Conservation (phyloP, 2,113 vertebrate genomes). For the Oophaga pumilio region DNA sequence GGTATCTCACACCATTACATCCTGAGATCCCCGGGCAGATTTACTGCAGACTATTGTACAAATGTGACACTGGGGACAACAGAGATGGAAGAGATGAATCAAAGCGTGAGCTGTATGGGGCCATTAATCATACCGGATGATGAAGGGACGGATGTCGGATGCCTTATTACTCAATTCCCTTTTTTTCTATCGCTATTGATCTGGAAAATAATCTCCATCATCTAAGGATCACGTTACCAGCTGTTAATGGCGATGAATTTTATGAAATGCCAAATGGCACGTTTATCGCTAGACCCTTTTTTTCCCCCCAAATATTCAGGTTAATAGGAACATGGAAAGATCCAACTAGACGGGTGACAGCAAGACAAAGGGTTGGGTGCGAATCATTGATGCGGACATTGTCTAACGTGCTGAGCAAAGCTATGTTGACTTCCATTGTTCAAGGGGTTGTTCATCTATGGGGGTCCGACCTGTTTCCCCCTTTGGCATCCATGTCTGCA, state of each 20-base stretch:
- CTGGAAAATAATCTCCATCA: conserved; percentile 15
- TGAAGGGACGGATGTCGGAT: conserved; percentile 1
- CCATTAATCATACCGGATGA: conserved; percentile 51
- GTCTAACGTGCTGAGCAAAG: background rate
- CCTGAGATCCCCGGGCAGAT: conserved; percentile 37
- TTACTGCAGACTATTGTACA: conserved; percentile 45
- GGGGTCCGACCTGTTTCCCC: no score
- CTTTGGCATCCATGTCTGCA: background rate
- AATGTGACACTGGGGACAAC: conserved; percentile 46
- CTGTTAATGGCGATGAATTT: background rate
- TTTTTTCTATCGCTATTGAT: conserved; percentile 33
- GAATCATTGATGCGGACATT: background rate
- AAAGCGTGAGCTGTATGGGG: conserved; percentile 40
- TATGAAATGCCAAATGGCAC: background rate
- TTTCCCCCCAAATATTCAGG: background rate
- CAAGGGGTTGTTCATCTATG: background rate
- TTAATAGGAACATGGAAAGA: background rate
- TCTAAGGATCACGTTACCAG: conserved; percentile 18
- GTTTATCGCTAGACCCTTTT: background rate
- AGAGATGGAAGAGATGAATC: conserved; percentile 28
- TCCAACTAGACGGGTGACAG: background rate
- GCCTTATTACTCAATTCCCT: conserved; percentile 31
- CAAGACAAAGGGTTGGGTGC: background rate
- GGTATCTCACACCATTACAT: conserved; percentile 41
- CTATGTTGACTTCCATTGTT: background rate